Evolutionary conservation across 2,888 invertebrate species (phyloP), one percentile per base, ranked within the genome.

Genomic region (Machimus atricapillus): DNA sequence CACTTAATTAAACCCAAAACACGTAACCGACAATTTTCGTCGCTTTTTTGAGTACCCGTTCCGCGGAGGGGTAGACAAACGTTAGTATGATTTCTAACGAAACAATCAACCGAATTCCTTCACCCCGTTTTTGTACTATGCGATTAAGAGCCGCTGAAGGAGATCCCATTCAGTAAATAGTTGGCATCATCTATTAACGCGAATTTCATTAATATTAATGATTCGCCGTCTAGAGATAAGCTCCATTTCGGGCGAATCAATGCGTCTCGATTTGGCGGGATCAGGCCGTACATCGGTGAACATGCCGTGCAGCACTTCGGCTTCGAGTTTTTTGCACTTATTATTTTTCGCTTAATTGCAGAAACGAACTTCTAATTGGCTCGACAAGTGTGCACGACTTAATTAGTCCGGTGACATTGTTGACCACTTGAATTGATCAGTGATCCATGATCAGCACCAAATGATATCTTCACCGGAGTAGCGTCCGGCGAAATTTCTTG

Each of bases 361-460:
- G 66, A 66, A 12, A 66, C 66, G 27, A 12, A 12, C 66, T 23
- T 12, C 66, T 23, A 66, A 66, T 19, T 66, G 66, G 66, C 12
- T 66, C 23, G 12, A 66, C 9, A 66, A 66, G 27, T 23, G 27
- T 14, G 66, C 66, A 66, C 23, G 66, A 27, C 66, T 66, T 66
- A 66, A 40, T 78, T 78, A 76, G 40, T n/a, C 23, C 37, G 78
- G 43, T 78, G 78, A 78, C 78, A 78, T 77, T 77, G 77, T 37
- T 19, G 74, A 31, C 74, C 74, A 74, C 34, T 52, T 52, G 19
- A 52, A n/a, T 52, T 52, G 52, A 52, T 52, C 52, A 52, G n/a
- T n/a, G 52, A 52, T 52, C 52, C n/a, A 7, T n/a, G 52, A 52
- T 52, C 52, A 52, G 7, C 52, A 52, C 52, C 52, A n/a, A 52